Evolutionary conservation across 2,888 invertebrate species (phyloP).

Genomic region (Phrixothrix hirtus): DNA sequence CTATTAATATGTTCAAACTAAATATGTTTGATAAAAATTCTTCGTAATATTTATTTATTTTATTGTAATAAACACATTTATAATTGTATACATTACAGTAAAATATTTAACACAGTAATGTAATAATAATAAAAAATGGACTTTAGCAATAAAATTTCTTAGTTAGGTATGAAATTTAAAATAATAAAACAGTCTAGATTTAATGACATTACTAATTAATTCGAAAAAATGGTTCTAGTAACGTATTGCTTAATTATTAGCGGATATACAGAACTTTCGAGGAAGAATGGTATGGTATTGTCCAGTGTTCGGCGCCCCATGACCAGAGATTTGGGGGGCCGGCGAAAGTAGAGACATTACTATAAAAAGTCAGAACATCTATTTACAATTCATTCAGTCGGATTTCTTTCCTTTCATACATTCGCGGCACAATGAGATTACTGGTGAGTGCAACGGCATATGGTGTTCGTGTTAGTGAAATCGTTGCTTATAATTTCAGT

Average conservation of each 20-base stretch:
- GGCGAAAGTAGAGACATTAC: slow-evolving; percentile 49
- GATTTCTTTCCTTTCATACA: slow-evolving; percentile 37
- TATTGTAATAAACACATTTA: too few species aligned
- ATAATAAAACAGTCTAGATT: too few species aligned
- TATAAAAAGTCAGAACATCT: slow-evolving; percentile 49
- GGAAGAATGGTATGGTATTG: slow-evolving; percentile 43
- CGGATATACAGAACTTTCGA: slow-evolving; percentile 43
- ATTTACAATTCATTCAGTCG: slow-evolving; percentile 46
- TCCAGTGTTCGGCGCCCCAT: slow-evolving; percentile 37
- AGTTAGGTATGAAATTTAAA: too few species aligned
- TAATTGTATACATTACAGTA: too few species aligned
- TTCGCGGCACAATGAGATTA: slow-evolving; percentile 50
- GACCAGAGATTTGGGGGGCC: slow-evolving; percentile 36
- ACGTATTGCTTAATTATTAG: slow-evolving; percentile 40
- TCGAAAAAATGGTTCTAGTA: slow-evolving; percentile 9
- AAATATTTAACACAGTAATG: too few species aligned
- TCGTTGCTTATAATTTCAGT: slow-evolving; percentile 6
- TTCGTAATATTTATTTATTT: too few species aligned
- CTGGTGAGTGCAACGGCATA: slow-evolving; percentile 49
- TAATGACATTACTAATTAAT: slow-evolving; percentile 12
- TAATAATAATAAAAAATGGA: too few species aligned
- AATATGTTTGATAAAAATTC: too few species aligned
- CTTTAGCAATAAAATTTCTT: too few species aligned
- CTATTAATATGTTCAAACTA: too few species aligned
- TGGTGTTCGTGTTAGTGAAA: slow-evolving; percentile 20